Base-by-base conservation (phyloP, 2,113 vertebrate genomes). In the Hemiscyllium ocellatum region DNA sequence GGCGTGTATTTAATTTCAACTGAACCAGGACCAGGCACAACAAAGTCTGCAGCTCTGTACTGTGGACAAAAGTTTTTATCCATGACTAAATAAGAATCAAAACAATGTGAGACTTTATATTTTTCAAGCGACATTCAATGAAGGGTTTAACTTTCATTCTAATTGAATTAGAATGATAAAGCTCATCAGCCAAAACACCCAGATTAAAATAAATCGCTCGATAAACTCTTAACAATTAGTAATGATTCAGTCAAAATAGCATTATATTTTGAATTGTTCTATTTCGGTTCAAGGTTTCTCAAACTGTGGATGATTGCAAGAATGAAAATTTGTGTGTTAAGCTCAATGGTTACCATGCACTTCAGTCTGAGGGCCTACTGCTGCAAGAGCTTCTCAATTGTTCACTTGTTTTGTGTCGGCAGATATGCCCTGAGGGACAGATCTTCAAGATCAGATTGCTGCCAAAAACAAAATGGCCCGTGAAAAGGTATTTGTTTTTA, bases 11-110 rank as follows among this genome's bases (percentile, higher is more conserved):
- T 98, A 97, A 99, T 99, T 97, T 99, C 99, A 96, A 99, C 98
- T 96, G 97, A 98, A 94, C 99, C 99, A 87, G 99, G 98, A 0
- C 98, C 98, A 2, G 99, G 98, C 94, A 99, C 98, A 70, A 99
- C 98, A 96, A 99, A 99, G 97, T 99, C 99, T 65, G 99, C 99
- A 96, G 99, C 99, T 97, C 98, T 99, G 97, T 99, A 99, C 99
- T 99, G 97, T 76, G 47, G 78, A 56, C 95, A 95, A 95, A 93
- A 95, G n/a, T 76, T 29, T 72, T 26, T 20, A 66, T 87, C 26
- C 52, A 20, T 87, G 47, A 52, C 6, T 47, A 83, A 83, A 42
- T 87, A 26, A 26, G 85, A 87, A 50, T 5, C 85, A 87, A 50
- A 52, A 87, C 2, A 52, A 26, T 50, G 80, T 83, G 42, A 42